These are phyloP conservation scores for Tragulus kanchil DNA, from an alignment of 2,113 vertebrate genomes.

Conservation along the genomic window DNA sequence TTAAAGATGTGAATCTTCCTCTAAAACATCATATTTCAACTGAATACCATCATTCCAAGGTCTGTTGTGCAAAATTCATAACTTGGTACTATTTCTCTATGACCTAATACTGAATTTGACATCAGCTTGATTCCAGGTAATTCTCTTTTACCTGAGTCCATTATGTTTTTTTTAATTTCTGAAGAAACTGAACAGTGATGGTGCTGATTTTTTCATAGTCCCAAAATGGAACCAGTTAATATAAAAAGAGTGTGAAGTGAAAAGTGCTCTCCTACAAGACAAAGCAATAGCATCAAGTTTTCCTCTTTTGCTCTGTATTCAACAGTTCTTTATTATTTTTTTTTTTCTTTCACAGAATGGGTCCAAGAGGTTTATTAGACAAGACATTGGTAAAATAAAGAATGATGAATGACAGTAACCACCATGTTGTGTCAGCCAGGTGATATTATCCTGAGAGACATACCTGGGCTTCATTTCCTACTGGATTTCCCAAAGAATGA, in stretches of 20 bases:
- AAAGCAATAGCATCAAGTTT: not conserved
- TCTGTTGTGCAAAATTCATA: not conserved
- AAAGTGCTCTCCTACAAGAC: not conserved
- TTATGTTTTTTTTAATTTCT: not conserved
- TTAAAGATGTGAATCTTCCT: not conserved
- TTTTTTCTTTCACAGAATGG: not conserved
- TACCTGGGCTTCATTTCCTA: not conserved
- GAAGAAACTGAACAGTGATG: not conserved
- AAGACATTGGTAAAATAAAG: constrained; percentile 45
- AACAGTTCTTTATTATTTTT: not conserved
- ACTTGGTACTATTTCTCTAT: not conserved
- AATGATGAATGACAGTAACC: constrained; percentile 5
- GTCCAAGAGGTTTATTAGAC: constrained; percentile 72
- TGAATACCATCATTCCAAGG: not conserved
- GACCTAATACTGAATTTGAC: not conserved
- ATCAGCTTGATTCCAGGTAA: not conserved
- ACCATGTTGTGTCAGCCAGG: not conserved
- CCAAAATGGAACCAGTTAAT: not conserved
- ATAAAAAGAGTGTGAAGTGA: not conserved
- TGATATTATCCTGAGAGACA: not conserved
- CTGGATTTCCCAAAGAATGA: not conserved
- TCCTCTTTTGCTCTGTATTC: not conserved
- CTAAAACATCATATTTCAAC: not conserved
- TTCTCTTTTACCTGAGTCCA: not conserved
- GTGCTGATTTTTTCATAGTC: not conserved